phyloP scores from a whole-genome alignment of 2,113 vertebrate genomes.

The Xiphias gladius region DNA sequence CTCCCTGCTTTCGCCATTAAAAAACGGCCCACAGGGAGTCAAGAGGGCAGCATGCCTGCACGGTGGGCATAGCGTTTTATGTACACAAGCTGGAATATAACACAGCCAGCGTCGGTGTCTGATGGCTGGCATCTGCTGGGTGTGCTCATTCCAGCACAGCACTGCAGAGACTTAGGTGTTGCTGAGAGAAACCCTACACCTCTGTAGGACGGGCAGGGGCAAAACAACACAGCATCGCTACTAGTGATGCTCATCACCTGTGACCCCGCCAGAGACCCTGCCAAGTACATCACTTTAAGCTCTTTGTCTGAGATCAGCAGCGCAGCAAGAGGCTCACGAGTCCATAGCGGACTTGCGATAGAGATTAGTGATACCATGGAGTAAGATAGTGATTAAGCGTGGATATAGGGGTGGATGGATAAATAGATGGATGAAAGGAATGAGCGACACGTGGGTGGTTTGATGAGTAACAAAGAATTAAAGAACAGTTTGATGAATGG shows the following conservation, averaged over 20 bases:
- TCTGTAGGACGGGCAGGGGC: slow-evolving; percentile 30
- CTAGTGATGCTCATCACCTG: slow-evolving; percentile 44
- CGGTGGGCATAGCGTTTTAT: slow-evolving; percentile 28
- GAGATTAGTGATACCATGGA: slow-evolving; percentile 56
- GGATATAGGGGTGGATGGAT: neutral
- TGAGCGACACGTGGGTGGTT: neutral
- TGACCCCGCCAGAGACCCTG: slow-evolving; percentile 37
- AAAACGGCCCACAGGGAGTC: neutral
- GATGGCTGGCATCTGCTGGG: slow-evolving; percentile 69
- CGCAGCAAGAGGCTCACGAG: slow-evolving; percentile 39
- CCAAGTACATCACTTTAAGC: slow-evolving; percentile 61
- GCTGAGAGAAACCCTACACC: slow-evolving; percentile 66
- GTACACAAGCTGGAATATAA: slow-evolving; percentile 9
- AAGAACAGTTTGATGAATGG: slow-evolving; percentile 13
- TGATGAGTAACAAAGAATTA: slow-evolving; percentile 2
- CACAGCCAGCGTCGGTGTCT: slow-evolving; percentile 55
- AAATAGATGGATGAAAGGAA: slow-evolving; percentile 15
- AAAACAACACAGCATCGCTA: slow-evolving; percentile 43
- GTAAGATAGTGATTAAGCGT: slow-evolving; percentile 34
- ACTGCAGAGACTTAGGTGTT: slow-evolving; percentile 22
- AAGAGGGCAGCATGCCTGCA: slow-evolving; percentile 30
- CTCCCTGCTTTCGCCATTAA: slow-evolving; percentile 46
- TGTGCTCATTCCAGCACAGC: slow-evolving; percentile 64
- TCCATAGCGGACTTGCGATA: slow-evolving; percentile 6
- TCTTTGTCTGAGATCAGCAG: slow-evolving; percentile 49